Evolutionary conservation across 2,113 vertebrate genomes (phyloP).

Genomic region (Gymnorhina tibicen): DNA sequence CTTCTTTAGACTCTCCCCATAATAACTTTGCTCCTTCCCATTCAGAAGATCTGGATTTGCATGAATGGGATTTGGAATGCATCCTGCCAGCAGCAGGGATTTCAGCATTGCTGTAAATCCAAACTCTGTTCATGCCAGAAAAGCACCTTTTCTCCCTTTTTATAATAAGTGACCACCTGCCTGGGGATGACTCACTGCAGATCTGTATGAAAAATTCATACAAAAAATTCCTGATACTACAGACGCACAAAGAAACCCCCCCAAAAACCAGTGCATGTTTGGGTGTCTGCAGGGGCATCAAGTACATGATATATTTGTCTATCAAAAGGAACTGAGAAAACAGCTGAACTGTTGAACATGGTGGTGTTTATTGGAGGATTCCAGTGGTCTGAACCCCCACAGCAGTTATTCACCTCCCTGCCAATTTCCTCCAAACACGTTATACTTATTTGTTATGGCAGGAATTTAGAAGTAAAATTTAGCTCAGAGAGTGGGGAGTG

Average conservation of each 20-base stretch:
- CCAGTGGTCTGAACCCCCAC: background rate
- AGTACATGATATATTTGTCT: background rate
- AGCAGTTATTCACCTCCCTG: background rate
- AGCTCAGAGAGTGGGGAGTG: background rate
- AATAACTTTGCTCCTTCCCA: background rate
- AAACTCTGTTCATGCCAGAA: background rate
- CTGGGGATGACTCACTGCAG: background rate
- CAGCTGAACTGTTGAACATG: background rate
- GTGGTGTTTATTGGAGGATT: background rate
- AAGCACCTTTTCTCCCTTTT: background rate
- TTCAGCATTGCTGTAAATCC: background rate
- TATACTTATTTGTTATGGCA: rapidly evolving
- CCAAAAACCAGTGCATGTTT: background rate
- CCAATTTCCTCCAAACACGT: background rate
- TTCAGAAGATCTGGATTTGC: background rate
- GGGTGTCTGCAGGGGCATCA: background rate
- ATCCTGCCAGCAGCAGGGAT: background rate
- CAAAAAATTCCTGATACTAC: background rate
- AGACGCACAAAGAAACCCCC: background rate
- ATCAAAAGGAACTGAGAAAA: background rate
- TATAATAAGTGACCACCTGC: background rate
- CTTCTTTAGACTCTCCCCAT: background rate
- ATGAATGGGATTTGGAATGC: background rate
- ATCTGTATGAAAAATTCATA: background rate
- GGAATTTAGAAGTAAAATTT: background rate